Conservation (phyloP, 2,888 invertebrate genomes). For the Nymphalis urticae region DNA sequence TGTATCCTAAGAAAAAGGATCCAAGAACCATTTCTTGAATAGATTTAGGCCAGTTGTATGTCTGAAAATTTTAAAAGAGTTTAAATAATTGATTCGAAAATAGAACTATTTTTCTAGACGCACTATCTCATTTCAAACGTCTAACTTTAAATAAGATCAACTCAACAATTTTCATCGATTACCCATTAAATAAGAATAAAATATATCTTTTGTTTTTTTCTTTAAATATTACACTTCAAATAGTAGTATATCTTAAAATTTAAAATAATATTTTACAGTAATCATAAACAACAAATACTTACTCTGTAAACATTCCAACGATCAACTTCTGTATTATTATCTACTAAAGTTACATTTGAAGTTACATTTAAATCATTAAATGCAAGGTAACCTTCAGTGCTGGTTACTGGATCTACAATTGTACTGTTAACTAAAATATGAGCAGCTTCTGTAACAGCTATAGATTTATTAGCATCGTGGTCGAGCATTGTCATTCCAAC, state of each 20-base stretch:
- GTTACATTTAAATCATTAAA: not conserved
- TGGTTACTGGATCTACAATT: not conserved
- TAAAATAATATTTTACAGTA: not conserved
- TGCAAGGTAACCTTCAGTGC: not conserved
- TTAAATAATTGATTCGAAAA: too few species aligned
- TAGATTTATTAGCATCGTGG: not conserved
- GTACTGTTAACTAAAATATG: conserved; percentile 4
- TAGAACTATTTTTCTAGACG: too few species aligned
- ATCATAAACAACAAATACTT: conserved; percentile 14
- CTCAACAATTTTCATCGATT: too few species aligned
- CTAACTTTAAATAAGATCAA: not conserved
- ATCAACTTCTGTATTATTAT: not conserved
- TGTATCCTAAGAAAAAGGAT: conserved; percentile 79
- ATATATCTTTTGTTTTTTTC: not conserved
- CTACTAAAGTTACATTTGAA: not conserved
- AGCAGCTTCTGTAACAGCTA: not conserved
- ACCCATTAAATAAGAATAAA: not conserved
- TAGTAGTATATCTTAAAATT: not conserved
- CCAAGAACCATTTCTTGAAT: conserved; percentile 65
- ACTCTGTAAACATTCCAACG: conserved; percentile 10
- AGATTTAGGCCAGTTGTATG: conserved; percentile 60
- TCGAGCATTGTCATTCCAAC: conserved; percentile 56
- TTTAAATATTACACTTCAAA: too few species aligned
- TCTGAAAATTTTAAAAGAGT: conserved; percentile 45
- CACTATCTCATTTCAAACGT: not conserved